These are phyloP conservation scores for Liolophura sinensis DNA, from an alignment of 1,140 invertebrate species.

Conservation along the genomic window DNA sequence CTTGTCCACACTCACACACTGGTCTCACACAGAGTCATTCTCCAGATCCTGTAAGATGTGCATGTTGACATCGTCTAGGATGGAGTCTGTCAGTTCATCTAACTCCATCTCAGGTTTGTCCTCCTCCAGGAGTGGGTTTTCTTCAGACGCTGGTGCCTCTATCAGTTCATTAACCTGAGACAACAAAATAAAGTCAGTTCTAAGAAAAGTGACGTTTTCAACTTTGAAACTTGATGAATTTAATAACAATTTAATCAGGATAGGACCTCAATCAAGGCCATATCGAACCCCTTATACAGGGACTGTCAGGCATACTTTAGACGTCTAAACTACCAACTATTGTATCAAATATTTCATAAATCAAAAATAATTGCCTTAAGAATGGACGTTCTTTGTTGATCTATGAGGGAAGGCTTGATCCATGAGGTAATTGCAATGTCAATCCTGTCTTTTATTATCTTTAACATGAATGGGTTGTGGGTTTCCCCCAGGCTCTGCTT, in stretches of 20 bases:
- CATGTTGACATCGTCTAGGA: slow-evolving; percentile 40
- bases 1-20: slow-evolving; percentile 12
- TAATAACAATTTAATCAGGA: not conserved
- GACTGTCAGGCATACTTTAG: not conserved
- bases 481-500: too few species aligned
- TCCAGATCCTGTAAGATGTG: slow-evolving; percentile 42
- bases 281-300: not conserved
- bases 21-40: slow-evolving; percentile 22
- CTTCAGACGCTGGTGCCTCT: slow-evolving; percentile 18
- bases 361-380: too few species aligned
- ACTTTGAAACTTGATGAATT: not conserved
- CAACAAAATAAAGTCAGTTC: slow-evolving; percentile 1
- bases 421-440: too few species aligned
- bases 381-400: too few species aligned
- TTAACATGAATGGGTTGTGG: too few species aligned
- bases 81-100: slow-evolving; percentile 1
- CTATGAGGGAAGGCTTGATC: too few species aligned
- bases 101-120: slow-evolving; percentile 12
- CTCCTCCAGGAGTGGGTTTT: slow-evolving; percentile 12
- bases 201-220: not conserved
- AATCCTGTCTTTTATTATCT: too few species aligned
- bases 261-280: not conserved
- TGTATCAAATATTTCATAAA: not conserved
- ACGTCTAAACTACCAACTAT: not conserved
- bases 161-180: slow-evolving; percentile 39